Conservation (phyloP, 2,797 vertebrate genomes). For the Melanotaenia parkinsoni region DNA sequence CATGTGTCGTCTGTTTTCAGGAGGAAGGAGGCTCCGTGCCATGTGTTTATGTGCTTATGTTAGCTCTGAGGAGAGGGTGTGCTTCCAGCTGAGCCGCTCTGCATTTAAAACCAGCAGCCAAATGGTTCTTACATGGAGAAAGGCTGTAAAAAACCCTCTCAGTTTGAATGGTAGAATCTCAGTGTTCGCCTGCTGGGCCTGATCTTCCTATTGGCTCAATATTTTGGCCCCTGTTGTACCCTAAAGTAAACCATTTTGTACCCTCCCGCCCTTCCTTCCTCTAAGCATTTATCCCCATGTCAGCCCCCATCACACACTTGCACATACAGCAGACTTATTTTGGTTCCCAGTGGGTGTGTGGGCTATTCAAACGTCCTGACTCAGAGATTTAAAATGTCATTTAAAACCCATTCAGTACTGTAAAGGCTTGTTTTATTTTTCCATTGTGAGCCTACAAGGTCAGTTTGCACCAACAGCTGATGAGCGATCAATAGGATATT, state of each 20-base stretch:
- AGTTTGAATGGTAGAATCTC: constrained; percentile 58
- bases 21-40: constrained; percentile 45
- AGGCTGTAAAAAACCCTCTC: constrained; percentile 36
- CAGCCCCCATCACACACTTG: constrained; percentile 42
- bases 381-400: constrained; percentile 78
- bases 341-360: constrained; percentile 71
- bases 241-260: constrained; percentile 64
- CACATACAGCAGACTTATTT: constrained; percentile 66
- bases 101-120: constrained; percentile 71
- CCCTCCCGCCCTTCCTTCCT: constrained; percentile 8
- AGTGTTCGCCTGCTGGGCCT: constrained; percentile 56
- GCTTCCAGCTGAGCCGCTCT: constrained; percentile 70
- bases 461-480: constrained; percentile 84
- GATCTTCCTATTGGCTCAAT: constrained; percentile 61
- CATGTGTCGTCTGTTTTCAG: constrained; percentile 66
- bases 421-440: constrained; percentile 81
- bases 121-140: constrained; percentile 66
- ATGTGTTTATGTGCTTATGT: constrained; percentile 62
- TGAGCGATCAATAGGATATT: constrained; percentile 86
- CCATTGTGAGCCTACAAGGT: constrained; percentile 76
- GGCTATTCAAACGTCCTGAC: constrained; percentile 68
- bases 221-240: constrained; percentile 63
- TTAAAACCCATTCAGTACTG: constrained; percentile 74
- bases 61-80: constrained; percentile 47
- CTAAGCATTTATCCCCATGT: constrained; percentile 26